A percentile compares a stretch with the other conserved stretches of the same genome.
Evolutionary conservation across 2,797 vertebrate genomes (phyloP).

Genomic region (Coilia nasus): DNA sequence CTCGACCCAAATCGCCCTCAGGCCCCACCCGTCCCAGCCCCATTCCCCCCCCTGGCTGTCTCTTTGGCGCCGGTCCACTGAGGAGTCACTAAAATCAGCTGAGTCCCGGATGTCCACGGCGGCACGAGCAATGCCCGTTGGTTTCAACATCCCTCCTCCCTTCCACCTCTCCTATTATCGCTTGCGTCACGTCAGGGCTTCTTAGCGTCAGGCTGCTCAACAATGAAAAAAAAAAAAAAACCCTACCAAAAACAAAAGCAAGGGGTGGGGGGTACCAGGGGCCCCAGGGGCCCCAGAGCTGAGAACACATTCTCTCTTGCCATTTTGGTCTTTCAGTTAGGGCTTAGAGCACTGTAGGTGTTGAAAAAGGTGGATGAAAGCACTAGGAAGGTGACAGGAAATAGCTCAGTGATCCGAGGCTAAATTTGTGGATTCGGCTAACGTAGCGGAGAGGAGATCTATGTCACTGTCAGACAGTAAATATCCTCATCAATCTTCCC

Average conservation of each 20-base stretch:
- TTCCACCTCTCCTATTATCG: conserved; percentile 49
- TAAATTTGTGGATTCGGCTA: neutral
- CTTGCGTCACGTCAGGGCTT: conserved; percentile 42
- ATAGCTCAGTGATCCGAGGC: neutral
- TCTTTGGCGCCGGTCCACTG: neutral
- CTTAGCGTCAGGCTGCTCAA: conserved; percentile 37
- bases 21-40: neutral
- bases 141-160: conserved; percentile 27
- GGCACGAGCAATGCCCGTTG: neutral
- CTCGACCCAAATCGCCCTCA: no score
- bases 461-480: conserved; percentile 13
- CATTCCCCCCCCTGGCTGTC: neutral
- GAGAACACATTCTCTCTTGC: neutral
- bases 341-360: conserved; percentile 14
- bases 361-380: neutral
- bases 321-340: conserved; percentile 30
- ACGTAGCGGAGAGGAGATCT: neutral
- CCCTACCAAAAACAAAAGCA: conserved; percentile 13
- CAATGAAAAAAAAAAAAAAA: conserved; percentile 12
- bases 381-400: neutral
- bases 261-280: conserved; percentile 28
- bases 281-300: conserved; percentile 12
- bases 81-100: conserved; percentile 28
- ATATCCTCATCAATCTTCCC: conserved; percentile 21
- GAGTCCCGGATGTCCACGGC: neutral